Evolutionary conservation across 2,888 invertebrate species (phyloP).

Genomic region (Torymus texanus): DNA sequence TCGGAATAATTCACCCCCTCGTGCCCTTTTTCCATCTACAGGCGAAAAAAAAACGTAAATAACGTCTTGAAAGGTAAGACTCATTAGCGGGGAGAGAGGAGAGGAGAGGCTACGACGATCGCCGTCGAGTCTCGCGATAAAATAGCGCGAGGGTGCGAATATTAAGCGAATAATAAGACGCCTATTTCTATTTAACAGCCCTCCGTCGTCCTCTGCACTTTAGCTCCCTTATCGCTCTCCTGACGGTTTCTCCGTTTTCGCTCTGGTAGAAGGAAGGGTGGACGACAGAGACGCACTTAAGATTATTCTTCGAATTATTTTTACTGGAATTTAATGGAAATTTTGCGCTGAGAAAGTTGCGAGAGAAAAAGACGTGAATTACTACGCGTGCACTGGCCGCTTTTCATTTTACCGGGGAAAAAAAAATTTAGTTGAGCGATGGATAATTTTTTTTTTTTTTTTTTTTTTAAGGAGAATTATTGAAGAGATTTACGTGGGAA

Average conservation of each 20-base stretch:
- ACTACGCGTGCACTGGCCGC: too few relatives aligned
- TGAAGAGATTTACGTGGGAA: too few relatives aligned
- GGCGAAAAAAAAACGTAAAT: conserved; percentile 18
- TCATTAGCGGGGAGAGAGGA: conserved; percentile 36
- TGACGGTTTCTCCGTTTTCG: not conserved
- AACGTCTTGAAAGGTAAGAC: conserved; percentile 17
- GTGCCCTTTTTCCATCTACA: not conserved
- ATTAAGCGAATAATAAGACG: conserved; percentile 15
- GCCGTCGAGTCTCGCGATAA: conserved; percentile 31
- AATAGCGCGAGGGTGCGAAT: conserved; percentile 35
- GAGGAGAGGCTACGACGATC: too few relatives aligned
- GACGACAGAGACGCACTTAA: conserved; percentile 1
- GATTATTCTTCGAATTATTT: conserved; percentile 31
- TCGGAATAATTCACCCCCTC: conserved; percentile 16
- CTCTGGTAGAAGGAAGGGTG: not conserved
- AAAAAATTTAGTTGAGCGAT: not conserved
- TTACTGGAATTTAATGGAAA: conserved; percentile 30
- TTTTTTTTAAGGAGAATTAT: too few relatives aligned
- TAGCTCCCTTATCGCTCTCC: conserved; percentile 28
- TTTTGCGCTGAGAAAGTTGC: not conserved
- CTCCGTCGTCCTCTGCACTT: conserved; percentile 8
- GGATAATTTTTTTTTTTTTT: too few relatives aligned
- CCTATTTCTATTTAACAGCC: conserved; percentile 41
- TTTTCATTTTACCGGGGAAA: not conserved
- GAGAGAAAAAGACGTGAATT: too few relatives aligned